Evolutionary conservation across 2,797 vertebrate species (phyloP).

Genomic region (Cossypha dichroa): DNA sequence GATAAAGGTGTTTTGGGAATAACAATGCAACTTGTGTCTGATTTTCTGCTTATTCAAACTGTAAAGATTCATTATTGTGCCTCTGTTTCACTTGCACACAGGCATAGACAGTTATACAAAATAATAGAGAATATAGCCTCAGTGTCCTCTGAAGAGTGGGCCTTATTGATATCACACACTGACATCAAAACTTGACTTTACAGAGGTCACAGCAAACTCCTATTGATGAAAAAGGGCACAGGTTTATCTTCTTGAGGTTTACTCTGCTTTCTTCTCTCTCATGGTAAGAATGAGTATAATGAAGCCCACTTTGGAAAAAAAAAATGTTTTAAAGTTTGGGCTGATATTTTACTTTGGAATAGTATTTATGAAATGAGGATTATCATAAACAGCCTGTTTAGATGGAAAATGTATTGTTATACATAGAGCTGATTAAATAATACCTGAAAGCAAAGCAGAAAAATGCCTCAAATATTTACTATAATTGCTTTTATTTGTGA

Average conservation of each 20-base stretch:
- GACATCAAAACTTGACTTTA: accelerated
- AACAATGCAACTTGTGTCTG: background rate
- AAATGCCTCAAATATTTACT: background rate
- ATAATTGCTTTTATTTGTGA: background rate
- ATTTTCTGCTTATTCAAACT: background rate
- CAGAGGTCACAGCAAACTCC: background rate
- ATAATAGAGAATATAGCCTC: background rate
- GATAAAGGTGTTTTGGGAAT: background rate
- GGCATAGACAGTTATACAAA: background rate
- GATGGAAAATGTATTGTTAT: background rate
- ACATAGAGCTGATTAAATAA: background rate
- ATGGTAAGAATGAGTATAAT: background rate
- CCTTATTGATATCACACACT: background rate
- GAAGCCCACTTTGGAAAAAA: background rate
- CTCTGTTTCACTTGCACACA: background rate
- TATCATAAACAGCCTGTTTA: background rate
- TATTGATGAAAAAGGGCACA: background rate
- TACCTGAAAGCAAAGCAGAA: background rate
- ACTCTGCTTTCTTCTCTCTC: background rate
- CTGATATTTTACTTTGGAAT: background rate
- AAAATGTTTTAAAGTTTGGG: background rate
- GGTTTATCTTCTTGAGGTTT: background rate
- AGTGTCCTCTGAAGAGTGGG: background rate
- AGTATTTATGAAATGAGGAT: background rate
- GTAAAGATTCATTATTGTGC: background rate